Evolutionary conservation across 2,113 vertebrate genomes (phyloP), one percentile per base, ranked within the genome.

Genomic region (Clarias macrocephalus): DNA sequence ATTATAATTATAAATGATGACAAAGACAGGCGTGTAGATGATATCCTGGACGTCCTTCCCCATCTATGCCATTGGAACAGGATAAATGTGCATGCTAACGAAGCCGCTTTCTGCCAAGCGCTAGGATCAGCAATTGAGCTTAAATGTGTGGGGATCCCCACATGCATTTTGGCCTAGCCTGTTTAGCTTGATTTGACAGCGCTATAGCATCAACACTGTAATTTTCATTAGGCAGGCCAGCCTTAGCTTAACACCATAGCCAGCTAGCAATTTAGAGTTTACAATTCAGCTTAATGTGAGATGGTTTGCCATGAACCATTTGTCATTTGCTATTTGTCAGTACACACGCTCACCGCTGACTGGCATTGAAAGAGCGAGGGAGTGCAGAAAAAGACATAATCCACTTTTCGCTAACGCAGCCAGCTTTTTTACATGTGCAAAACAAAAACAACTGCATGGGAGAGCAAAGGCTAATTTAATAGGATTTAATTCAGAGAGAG

Each of bases 181-280:
- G 84, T 76, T 85, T 85, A 66, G 73, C 70, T 75, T 87, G 84
- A 90, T 87, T 88, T 87, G 88, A 89, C 89, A 89, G 89, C 63
- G 52, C 88, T 85, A 83, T 59, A 83, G 88, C 63, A 88, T 86
- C 83, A 86, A 80, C 86, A 84, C 86, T 88, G 91, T 86, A 90
- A 91, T 92, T 91, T 91, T 88, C 91, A 92, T 92, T 89, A 91
- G 87, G 80, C 59, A 52, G 60, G 73, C 88, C 88, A 82, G 86
- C 84, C 80, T 62, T 42, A 81, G 86, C 81, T 82, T 80, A 79
- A 75, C 66, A 85, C 82, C 70, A 76, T 21, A 33, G 60, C 56
- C 82, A 76, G 80, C 54, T 77, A 82, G 81, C 88, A 85, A 88
- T 88, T 89, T 72, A 76, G 86, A 57, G 63, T 82, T 90, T 88